Percentiles rank a stretch among this genome's conserved stretches.
Conservation (phyloP, 2,888 invertebrate genomes). For the Fragum fragum region DNA sequence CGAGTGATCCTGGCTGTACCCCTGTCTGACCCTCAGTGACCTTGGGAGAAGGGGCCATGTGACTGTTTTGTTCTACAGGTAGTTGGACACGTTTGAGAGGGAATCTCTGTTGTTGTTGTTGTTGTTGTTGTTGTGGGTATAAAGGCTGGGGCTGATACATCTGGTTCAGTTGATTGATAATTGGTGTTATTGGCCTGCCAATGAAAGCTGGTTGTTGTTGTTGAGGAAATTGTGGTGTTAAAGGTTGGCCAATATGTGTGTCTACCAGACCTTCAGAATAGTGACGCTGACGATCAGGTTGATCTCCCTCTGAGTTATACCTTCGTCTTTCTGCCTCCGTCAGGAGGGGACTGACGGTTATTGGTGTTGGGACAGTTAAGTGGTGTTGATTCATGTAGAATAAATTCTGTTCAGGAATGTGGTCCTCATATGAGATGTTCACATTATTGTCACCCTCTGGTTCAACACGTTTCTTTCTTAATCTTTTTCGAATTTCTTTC, state of each 20-base stretch:
- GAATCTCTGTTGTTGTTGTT: constrained; percentile 19
- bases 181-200: background rate
- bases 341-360: background rate
- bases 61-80: constrained; percentile 31
- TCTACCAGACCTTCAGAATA: constrained; percentile 41
- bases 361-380: constrained; percentile 29
- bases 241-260: constrained; percentile 50
- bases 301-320: constrained; percentile 49
- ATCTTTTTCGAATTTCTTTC: constrained; percentile 28
- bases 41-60: constrained; percentile 11
- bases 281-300: constrained; percentile 3
- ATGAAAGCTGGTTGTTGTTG: constrained; percentile 1
- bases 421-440: constrained; percentile 49
- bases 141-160: constrained; percentile 16
- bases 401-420: constrained; percentile 24
- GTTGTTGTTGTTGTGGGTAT: constrained; percentile 9
- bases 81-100: constrained; percentile 17
- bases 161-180: background rate
- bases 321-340: constrained; percentile 33
- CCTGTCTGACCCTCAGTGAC: background rate
- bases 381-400: constrained; percentile 50
- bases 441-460: constrained; percentile 59
- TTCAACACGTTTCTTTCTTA: constrained; percentile 54
- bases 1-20: constrained; percentile 32
- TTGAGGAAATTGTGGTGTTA: constrained; percentile 12